Base-by-base conservation (phyloP, 2,888 invertebrate species). In the Agrochola circellaris region DNA sequence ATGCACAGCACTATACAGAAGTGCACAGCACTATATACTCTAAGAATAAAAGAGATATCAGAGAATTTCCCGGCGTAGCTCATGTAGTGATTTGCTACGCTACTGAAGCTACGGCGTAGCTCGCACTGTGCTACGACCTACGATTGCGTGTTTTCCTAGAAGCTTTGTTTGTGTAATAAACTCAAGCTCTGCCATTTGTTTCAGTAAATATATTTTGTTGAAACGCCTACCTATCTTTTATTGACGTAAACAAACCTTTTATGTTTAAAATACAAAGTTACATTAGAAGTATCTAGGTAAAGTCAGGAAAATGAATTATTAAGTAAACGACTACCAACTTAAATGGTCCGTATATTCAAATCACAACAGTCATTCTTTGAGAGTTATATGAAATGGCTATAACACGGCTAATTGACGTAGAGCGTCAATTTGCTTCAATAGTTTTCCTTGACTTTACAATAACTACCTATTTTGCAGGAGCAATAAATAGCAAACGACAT, bases 51-150 rank as follows among this genome's bases (percentile, higher is more conserved):
- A 42, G 38, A 60, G 11, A 23, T 13, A 38, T 48, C 0, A 5
- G 8, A 9, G 5, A 45, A 20, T 9, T 34, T 48, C 2, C n/a
- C 3, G 38, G 15, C 26, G 71, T 62, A 74, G 42, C 34, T 23
- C 17, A 0, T 26, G 54, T 54, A 56, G 54, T 38, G 26, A 51
- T 7, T 20, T 26, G 72, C 72, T 73, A 54, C 72, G 38, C 45
- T n/a, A n/a, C n/a, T 15, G 8, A 26, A 20, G 74, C 61, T 78
- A 77, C 78, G 71, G 20, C 79, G 79, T 77, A 79, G 79, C 62
- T 30, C n/a, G 38, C 38, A n/a, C 20, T 64, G n/a, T 72, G 62
- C 62, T 64, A 79, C 56, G n/a, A 7, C 2, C 13, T 77, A 48
- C n/a, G 26, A 48, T 56, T 54, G 54, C 45, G 11, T 78, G 54